Base-by-base conservation (phyloP, 1,140 invertebrate genomes). In the Drosophila chauvacae region DNA sequence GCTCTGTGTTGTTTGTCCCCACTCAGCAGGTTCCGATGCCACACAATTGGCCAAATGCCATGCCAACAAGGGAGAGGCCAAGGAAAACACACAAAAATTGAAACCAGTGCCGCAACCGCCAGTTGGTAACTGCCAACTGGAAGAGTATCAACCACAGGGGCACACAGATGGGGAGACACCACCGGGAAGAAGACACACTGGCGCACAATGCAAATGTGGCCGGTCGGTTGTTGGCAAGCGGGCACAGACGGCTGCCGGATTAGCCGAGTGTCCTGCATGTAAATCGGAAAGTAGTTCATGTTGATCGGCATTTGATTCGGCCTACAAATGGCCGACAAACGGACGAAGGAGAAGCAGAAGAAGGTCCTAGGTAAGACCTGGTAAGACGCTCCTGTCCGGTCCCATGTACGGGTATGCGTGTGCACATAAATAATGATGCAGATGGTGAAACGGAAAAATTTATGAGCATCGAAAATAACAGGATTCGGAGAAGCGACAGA, bases 1-100 rank as follows among this genome's bases (percentile, higher is more conserved):
- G 65, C 48, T 68, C 48, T 65, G 48, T 76, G 61, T 66, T 59
- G 41, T 66, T 76, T 65, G 73, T 44, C 72, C 45, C 59, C 72
- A 66, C 62, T 77, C 73, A 69, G 63, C 57, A 77, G 63, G 73
- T 69, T 62, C 63, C 48, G 57, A 69, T 77, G 64, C 55, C 74
- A 56, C 48, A 77, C 74, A 77, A 78, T 78, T 78, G 76, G 76
- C 75, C 76, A 78, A 78, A 78, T 78, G 76, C 76, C 76, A 69
- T 61, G 50, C 48, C 73, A 68, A 60, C 75, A 69, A 61, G n/a
- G 47, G 30, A 26, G 64, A 69, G 42, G 47, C 74, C 56, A 63
- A 77, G 66, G 28, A 69, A 68, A 70, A 59, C 60, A 63, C 58
- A 78, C 74, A 71, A 78, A 78, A 78, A 78, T 78, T 69, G 65